These are phyloP conservation scores for Phylloscopus trochilus DNA, from an alignment of 2,113 vertebrate genomes.

Conservation along the genomic window DNA sequence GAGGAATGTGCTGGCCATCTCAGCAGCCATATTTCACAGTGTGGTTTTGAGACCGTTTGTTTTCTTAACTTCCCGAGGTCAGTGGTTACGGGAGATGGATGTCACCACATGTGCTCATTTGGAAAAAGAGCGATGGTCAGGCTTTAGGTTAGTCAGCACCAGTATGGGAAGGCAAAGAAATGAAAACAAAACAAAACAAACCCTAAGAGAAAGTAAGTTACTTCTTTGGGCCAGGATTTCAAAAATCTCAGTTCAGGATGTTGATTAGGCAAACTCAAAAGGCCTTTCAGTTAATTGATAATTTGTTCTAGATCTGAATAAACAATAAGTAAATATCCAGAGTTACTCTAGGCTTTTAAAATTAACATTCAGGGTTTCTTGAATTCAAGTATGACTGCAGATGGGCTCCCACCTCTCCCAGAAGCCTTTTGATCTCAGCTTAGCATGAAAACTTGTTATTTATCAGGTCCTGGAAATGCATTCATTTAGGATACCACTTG, in stretches of 20 bases:
- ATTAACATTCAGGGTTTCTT: background rate
- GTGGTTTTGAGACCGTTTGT: conserved; percentile 55
- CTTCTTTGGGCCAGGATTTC: background rate
- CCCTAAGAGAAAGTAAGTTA: background rate
- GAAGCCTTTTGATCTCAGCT: background rate
- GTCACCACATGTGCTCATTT: conserved; percentile 53
- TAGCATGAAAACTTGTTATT: background rate
- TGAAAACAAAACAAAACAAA: background rate
- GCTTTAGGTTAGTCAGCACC: background rate
- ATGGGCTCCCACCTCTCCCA: background rate
- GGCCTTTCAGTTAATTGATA: background rate
- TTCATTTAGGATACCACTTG: background rate
- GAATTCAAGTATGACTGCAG: background rate
- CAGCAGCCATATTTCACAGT: conserved; percentile 55
- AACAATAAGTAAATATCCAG: background rate
- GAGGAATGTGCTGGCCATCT: conserved; percentile 53
- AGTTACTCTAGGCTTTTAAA: background rate
- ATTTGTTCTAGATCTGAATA: background rate
- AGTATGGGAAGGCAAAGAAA: background rate
- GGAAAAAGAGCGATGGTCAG: background rate
- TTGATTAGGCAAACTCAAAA: background rate
- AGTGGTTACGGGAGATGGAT: conserved; percentile 49
- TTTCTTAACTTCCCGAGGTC: conserved; percentile 68
- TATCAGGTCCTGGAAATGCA: background rate
- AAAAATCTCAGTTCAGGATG: background rate